Conservation (phyloP, 2,797 vertebrate genomes). For the Prionace glauca region DNA sequence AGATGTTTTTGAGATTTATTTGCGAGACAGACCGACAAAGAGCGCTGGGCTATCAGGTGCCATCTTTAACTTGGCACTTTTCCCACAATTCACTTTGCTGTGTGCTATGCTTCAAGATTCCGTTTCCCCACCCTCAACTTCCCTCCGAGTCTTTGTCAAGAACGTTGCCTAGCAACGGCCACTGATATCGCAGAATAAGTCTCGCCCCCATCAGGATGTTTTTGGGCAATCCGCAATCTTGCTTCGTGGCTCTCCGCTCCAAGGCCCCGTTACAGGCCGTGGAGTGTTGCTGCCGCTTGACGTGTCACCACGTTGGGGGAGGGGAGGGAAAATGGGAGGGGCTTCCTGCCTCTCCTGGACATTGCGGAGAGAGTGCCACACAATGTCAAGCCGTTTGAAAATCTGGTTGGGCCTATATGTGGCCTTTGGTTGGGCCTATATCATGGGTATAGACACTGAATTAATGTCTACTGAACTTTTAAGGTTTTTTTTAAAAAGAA, state of each 20-base stretch:
- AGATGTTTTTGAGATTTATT: background rate
- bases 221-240: background rate
- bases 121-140: too few relatives aligned
- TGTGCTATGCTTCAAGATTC: background rate
- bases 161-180: background rate
- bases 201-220: background rate
- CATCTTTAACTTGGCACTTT: background rate
- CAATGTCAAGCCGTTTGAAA: background rate
- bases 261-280: background rate
- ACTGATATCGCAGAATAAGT: too few relatives aligned
- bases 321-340: background rate
- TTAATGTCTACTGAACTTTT: constrained; percentile 2
- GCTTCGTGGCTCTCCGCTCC: background rate
- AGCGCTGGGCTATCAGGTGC: background rate
- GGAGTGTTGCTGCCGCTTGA: background rate
- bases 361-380: background rate
- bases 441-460: constrained; percentile 24
- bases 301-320: background rate
- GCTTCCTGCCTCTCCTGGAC: background rate
- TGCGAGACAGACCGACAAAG: background rate
- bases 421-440: background rate
- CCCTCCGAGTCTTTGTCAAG: background rate
- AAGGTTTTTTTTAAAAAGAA: background rate
- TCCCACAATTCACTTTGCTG: background rate
- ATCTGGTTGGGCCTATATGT: background rate